Evolutionary conservation across 2,113 vertebrate genomes (phyloP), one percentile per base, ranked within the genome.

Genomic region (Nibea coibor): DNA sequence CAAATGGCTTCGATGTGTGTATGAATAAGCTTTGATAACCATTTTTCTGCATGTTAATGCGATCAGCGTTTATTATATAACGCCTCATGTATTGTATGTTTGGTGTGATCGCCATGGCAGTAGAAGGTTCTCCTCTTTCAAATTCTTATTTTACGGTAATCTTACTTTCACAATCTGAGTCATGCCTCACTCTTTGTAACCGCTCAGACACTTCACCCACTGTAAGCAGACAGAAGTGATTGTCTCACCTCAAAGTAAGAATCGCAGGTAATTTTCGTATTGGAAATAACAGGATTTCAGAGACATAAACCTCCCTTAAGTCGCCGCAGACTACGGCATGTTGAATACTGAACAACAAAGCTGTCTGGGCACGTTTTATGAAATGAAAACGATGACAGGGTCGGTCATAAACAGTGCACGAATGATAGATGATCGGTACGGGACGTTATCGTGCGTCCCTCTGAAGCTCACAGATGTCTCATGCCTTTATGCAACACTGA

Each of bases 171-270:
- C 51, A n/a, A 83, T 45, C 61, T 47, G 24, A 85, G 56, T 82
- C 82, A 85, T 62, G 66, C 63, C n/a, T 56, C 2, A 1, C 35
- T 51, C 51, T 64, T 31, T 56, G n/a, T 14, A 43, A 45, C 59
- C 51, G 62, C 59, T 71, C 20, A 72, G 15, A 81, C 77, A 78
- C 64, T 59, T 85, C 71, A 81, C 20, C 61, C 57, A 43, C 53
- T 47, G 65, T 22, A 69, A 1, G 54, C 39, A 61, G 43, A 39
- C 28, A 43, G 47, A 82, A 66, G 71, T 50, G 54, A 82, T 56
- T 80, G 35, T 78, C 81, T 88, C 80, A 83, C 86, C 75, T 82
- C 45, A 65, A 77, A 68, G 68, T 86, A 69, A 82, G 73, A 84
- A 75, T 63, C 51, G 14, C 2, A 83, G 31, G 26, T 76, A 62